phyloP scores from a whole-genome alignment of 2,888 invertebrate species.

The Pseudoips prasinana region DNA sequence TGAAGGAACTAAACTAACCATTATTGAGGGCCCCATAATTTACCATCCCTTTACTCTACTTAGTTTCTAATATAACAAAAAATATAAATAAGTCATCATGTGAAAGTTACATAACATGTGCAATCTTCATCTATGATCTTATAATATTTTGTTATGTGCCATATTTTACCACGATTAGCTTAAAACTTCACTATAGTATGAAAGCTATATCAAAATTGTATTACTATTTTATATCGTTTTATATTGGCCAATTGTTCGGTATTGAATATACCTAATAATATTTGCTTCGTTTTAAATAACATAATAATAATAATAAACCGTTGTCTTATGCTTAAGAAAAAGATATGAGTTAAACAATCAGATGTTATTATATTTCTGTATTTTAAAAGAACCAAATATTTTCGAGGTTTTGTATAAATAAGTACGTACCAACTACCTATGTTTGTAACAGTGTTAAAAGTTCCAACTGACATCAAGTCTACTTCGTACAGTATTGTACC shows the following conservation, averaged over 20 bases:
- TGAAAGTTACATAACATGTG: slow-evolving; percentile 78
- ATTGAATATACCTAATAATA: slow-evolving; percentile 23
- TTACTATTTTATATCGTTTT: slow-evolving; percentile 26
- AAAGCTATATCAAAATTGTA: slow-evolving; percentile 48
- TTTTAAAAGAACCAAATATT: slow-evolving; percentile 19
- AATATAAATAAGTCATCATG: slow-evolving; percentile 73
- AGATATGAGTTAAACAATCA: background rate
- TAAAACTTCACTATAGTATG: slow-evolving; percentile 46
- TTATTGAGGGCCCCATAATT: slow-evolving; percentile 54
- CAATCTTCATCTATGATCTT: slow-evolving; percentile 64
- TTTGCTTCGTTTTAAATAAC: slow-evolving; percentile 9
- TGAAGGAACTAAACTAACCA: slow-evolving; percentile 32
- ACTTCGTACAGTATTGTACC: slow-evolving; percentile 47
- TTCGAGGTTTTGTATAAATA: slow-evolving; percentile 30
- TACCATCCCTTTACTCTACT: slow-evolving; percentile 51
- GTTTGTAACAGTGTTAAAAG: slow-evolving; percentile 27
- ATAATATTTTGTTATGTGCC: slow-evolving; percentile 54
- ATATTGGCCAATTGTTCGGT: slow-evolving; percentile 31
- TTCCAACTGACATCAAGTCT: slow-evolving; percentile 28
- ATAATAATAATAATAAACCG: background rate
- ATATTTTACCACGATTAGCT: slow-evolving; percentile 49
- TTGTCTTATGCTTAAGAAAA: background rate
- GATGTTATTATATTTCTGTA: background rate
- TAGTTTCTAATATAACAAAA: slow-evolving; percentile 74
- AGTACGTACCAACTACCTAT: slow-evolving; percentile 24